Conservation (phyloP, 2,113 vertebrate genomes). For the Jaculus jaculus region DNA sequence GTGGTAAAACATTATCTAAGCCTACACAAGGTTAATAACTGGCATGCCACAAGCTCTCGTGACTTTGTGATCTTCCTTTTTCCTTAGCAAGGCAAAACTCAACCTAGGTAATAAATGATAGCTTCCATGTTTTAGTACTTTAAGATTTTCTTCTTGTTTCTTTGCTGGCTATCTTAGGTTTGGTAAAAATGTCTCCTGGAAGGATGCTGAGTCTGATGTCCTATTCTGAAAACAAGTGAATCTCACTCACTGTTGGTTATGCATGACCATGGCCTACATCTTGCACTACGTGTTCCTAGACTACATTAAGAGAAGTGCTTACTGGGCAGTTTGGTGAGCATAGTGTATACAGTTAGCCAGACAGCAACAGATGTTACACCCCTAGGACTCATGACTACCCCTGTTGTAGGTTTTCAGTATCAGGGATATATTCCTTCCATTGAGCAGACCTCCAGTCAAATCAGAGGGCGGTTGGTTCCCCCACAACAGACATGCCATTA, state of each 20-base stretch:
- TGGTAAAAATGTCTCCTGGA: neutral
- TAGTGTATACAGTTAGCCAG: too few relatives aligned
- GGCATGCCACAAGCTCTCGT: constrained; percentile 28
- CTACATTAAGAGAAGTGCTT: too few relatives aligned
- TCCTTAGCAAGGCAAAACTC: constrained; percentile 10
- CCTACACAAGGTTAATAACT: neutral
- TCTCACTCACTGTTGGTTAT: neutral
- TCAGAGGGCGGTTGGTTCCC: too few relatives aligned
- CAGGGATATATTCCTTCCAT: too few relatives aligned
- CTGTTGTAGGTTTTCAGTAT: too few relatives aligned
- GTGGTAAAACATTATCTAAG: neutral
- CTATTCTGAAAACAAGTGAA: neutral
- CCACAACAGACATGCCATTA: too few relatives aligned
- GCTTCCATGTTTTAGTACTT: neutral
- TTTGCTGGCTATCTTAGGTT: neutral
- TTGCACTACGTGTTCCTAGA: neutral
- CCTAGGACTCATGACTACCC: too few relatives aligned
- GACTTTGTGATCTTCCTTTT: constrained; percentile 55
- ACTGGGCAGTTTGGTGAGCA: too few relatives aligned
- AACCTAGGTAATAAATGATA: neutral
- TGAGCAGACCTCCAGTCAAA: too few relatives aligned
- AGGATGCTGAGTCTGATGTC: neutral
- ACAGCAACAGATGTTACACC: too few relatives aligned
- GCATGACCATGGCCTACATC: neutral
- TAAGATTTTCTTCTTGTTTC: neutral